Evolutionary conservation across 2,113 vertebrate species (phyloP), one percentile per base, ranked within the genome.

Genomic region (Tyto alba): DNA sequence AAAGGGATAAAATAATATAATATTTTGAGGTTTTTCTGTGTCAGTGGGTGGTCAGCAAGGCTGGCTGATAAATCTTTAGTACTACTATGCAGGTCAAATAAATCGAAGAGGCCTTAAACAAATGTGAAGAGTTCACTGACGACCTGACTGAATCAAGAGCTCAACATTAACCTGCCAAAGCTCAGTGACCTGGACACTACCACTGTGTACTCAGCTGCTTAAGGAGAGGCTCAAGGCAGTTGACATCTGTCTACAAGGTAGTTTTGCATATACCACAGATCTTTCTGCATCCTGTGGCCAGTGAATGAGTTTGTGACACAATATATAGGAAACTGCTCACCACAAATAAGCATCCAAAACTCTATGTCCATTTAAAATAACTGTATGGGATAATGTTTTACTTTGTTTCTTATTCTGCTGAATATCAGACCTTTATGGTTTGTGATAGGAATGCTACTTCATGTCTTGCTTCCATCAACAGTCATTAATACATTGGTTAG

Each of bases 391-490:
- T n/a, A 76, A 82, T n/a, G 10, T 60, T 89, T 94, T 68, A 71
- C 23, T 72, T 62, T 75, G 38, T 52, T 94, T 6, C 56, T 85
- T 91, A 27, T 81, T 81, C 60, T 75, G n/a, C 36, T 75, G 60
- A 94, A 47, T 43, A 89, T 66, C 30, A 88, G 66, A 94, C 76
- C 66, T 79, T 88, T 60, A 93, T 53, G 41, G 53, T 34, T 93
- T 85, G 25, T 95, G 89, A 96, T 76, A 72, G 50, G 55, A 57
- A 89, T 93, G 62, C 48, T 87, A 18, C 66, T 76, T 69, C 62
- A 73, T 76, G 71, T 92, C 91, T 77, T 93, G 66, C 91, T 96
- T 91, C 84, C 81, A 89, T 93, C 91, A 96, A 75, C 23, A 91
- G 45, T 36, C 87, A 76, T 92, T 68, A 95, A 77, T 64, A 63